phyloP scores from a whole-genome alignment of 64 coral and sea anemone species.

The Montipora sp. region DNA sequence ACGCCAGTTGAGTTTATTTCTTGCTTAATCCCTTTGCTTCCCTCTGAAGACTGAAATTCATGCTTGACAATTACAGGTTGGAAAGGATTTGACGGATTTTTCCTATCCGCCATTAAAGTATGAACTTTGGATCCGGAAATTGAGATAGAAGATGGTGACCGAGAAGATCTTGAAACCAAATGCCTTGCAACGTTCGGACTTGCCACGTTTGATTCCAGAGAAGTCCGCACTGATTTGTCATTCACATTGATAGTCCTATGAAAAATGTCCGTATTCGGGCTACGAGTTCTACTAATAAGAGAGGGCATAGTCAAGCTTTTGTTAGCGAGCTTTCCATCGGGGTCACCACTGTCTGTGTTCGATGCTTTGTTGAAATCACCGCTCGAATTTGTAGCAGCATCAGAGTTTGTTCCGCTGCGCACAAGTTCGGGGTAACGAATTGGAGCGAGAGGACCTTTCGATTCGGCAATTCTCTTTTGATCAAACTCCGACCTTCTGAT shows the following conservation, averaged over 20 bases:
- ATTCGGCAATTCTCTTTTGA: not conserved
- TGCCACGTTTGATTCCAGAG: conserved; percentile 12
- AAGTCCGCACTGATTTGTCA: not conserved
- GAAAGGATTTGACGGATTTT: conserved; percentile 15
- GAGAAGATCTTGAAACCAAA: not conserved
- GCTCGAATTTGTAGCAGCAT: not conserved
- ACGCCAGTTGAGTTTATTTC: not conserved
- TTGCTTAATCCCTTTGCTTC: conserved; percentile 24
- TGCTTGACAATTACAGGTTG: conserved; percentile 44
- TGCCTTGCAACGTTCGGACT: not conserved
- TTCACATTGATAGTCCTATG: not conserved
- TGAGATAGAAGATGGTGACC: conserved; percentile 17
- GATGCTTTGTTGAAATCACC: not conserved
- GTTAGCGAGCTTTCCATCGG: not conserved
- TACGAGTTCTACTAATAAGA: not conserved
- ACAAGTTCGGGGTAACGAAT: conserved; percentile 62
- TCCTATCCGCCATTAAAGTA: conserved; percentile 7
- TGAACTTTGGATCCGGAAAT: not conserved
- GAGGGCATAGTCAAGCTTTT: conserved; percentile 2
- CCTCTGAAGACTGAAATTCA: conserved; percentile 31
- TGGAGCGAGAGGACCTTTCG: conserved; percentile 40
- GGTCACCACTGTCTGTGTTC: not conserved
- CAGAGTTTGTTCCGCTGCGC: not conserved
- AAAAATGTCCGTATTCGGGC: conserved; percentile 7
- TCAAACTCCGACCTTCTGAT: conserved; percentile 24